Conservation (phyloP, 2,888 invertebrate genomes). For the Acrobasis consociella region DNA sequence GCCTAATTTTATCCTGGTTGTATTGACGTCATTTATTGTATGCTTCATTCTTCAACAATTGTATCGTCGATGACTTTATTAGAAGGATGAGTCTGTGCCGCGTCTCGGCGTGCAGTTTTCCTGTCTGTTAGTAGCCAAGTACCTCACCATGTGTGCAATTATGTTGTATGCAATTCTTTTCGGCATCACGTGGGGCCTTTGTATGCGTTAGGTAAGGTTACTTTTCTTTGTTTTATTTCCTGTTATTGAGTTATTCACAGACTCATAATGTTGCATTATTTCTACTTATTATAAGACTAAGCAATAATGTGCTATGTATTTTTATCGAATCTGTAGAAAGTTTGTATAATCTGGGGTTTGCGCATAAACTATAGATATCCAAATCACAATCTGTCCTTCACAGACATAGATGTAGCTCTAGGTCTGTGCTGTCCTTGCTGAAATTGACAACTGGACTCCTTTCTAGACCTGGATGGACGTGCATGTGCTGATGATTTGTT, state of each 20-base stretch:
- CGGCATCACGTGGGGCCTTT: neutral
- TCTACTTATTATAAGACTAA: too few relatives aligned
- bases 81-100: slow-evolving; percentile 7
- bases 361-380: too few relatives aligned
- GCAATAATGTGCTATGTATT: too few relatives aligned
- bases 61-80: neutral
- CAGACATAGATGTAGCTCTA: too few relatives aligned
- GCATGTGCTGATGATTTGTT: too few relatives aligned
- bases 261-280: too few relatives aligned
- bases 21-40: slow-evolving; percentile 34
- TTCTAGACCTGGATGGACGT: too few relatives aligned
- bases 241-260: neutral
- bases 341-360: too few relatives aligned
- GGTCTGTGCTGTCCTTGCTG: too few relatives aligned
- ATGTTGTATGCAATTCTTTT: neutral
- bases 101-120: neutral
- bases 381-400: too few relatives aligned
- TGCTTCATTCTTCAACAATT: slow-evolving; percentile 12
- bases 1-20: slow-evolving; percentile 9
- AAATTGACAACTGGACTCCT: too few relatives aligned
- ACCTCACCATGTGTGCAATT: neutral
- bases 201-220: neutral
- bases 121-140: neutral
- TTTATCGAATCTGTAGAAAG: too few relatives aligned
- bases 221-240: neutral